phyloP scores from a whole-genome alignment of 1,140 invertebrate species.

The Tetramorium simillimum region DNA sequence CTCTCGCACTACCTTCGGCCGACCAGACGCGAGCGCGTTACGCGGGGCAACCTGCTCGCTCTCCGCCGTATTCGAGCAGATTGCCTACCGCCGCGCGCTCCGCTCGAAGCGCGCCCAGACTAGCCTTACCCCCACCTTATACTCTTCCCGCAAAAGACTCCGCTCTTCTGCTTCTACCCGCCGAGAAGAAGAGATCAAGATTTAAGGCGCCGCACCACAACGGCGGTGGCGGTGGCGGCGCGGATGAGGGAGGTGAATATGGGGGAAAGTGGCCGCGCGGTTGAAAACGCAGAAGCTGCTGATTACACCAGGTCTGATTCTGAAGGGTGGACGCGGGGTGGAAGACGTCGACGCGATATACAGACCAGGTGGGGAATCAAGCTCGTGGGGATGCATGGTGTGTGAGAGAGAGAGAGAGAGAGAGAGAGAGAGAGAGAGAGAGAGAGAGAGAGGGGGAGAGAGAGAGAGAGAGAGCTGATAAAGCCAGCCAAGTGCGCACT shows the following conservation, averaged over 20 bases:
- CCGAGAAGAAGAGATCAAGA: slow-evolving; percentile 82
- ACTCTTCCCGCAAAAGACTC: slow-evolving; percentile 46
- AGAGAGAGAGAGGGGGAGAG: slow-evolving; percentile 16
- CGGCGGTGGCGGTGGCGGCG: not conserved
- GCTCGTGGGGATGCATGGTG: slow-evolving; percentile 44
- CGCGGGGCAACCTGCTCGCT: slow-evolving; percentile 79
- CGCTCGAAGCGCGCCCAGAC: slow-evolving; percentile 84
- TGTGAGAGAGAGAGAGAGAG: slow-evolving; percentile 33
- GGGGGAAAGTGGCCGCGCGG: slow-evolving; percentile 3
- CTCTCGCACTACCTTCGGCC: not conserved
- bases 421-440: slow-evolving; percentile 40
- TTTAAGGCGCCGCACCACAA: slow-evolving; percentile 75
- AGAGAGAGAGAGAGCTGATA: slow-evolving; percentile 40
- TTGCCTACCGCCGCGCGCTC: slow-evolving; percentile 83
- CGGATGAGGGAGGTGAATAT: slow-evolving; percentile 11
- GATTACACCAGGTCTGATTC: slow-evolving; percentile 40
- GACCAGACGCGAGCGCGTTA: slow-evolving; percentile 4
- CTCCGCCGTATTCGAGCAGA: slow-evolving; percentile 85
- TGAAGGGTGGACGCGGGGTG: slow-evolving; percentile 33
- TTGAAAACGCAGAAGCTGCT: slow-evolving; percentile 23
- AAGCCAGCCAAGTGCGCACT: slow-evolving; percentile 79
- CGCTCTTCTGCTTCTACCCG: slow-evolving; percentile 17
- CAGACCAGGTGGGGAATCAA: not conserved
- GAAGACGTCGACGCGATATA: not conserved
- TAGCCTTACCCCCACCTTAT: slow-evolving; percentile 81